These are phyloP conservation scores for Ahaetulla prasina DNA, from an alignment of 2,113 vertebrate genomes.

Conservation along the genomic window DNA sequence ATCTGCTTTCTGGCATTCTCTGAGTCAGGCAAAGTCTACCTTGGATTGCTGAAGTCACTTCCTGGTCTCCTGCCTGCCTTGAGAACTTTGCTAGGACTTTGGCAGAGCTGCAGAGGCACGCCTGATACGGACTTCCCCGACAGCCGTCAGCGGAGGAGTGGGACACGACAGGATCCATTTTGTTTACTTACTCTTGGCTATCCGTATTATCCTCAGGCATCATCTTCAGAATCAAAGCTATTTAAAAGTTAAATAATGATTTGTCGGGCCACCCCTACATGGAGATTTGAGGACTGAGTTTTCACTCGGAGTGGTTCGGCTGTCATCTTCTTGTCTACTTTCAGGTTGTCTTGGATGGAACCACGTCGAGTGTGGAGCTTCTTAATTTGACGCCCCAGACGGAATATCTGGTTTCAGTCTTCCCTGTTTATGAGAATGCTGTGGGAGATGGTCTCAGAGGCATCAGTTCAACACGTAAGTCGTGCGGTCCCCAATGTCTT, in stretches of 20 bases:
- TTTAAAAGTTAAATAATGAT: not conserved
- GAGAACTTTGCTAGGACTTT: too few relatives aligned
- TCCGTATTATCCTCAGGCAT: not conserved
- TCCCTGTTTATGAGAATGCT: slow-evolving; percentile 72
- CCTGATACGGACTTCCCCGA: too few relatives aligned
- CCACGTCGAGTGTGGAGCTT: slow-evolving; percentile 67
- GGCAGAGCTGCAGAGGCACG: too few relatives aligned
- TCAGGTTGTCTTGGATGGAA: slow-evolving; percentile 78
- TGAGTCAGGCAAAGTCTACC: too few relatives aligned
- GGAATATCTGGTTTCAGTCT: slow-evolving; percentile 81
- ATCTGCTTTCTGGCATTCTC: too few relatives aligned
- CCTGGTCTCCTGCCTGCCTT: too few relatives aligned
- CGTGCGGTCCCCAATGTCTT: not conserved
- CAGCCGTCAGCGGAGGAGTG: too few relatives aligned
- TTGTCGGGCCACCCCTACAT: too few relatives aligned
- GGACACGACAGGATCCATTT: too few relatives aligned
- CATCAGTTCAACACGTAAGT: slow-evolving; percentile 82
- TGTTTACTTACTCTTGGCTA: not conserved
- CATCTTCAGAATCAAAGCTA: not conserved
- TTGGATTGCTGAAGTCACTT: too few relatives aligned
- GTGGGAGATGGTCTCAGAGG: slow-evolving; percentile 77
- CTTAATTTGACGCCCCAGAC: slow-evolving; percentile 79
- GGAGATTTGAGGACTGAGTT: not conserved
- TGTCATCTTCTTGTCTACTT: slow-evolving; percentile 22
- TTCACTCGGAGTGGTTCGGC: not conserved